Base-by-base conservation (phyloP, 1,140 invertebrate genomes). In the Orussus abietinus region DNA sequence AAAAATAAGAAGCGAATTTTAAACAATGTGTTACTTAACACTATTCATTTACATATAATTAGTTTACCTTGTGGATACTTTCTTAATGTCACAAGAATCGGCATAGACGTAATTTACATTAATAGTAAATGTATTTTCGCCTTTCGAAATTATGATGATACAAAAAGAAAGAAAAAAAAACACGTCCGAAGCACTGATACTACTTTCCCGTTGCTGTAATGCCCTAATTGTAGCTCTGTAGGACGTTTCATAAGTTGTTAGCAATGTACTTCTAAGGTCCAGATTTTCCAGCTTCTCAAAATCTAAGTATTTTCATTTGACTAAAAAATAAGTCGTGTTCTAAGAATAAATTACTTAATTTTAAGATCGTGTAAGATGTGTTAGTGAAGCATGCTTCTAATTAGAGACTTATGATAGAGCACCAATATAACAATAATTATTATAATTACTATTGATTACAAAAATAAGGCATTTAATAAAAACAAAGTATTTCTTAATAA, bases 401-500 rank as follows among this genome's bases (percentile, higher is more conserved):
- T 63, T 72, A 74, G 66, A 66, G 55, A 64, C 53, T 66, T 74
- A 74, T 67, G 53, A 58, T 52, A 65, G 64, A 52, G 66, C 66
- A n/a, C n/a, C n/a, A n/a, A n/a, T 74, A 74, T 74, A 69, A 71
- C 66, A 70, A 72, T 72, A 71, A 71, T 69, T 66, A 73, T 64
- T 62, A 64, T 70, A 69, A 71, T 63, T 70, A 69, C 59, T 54
- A 65, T 63, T 58, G 67, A 69, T 67, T 67, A 71, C 60, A 55
- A 66, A 58, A 58, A 66, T 72, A 74, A 72, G 69, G 65, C 69
- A 74, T 72, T 72, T 70, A 71, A 64, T 67, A 66, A 74, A 66
- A 71, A 69, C 68, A 72, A 70, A 74, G 66, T 74, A 74, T 74
- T 74, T 74, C 71, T 72, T 72, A 74, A 74, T 74, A 74, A 74